phyloP scores from a whole-genome alignment of 2,888 invertebrate genomes.

The Laspeyria flexula region DNA sequence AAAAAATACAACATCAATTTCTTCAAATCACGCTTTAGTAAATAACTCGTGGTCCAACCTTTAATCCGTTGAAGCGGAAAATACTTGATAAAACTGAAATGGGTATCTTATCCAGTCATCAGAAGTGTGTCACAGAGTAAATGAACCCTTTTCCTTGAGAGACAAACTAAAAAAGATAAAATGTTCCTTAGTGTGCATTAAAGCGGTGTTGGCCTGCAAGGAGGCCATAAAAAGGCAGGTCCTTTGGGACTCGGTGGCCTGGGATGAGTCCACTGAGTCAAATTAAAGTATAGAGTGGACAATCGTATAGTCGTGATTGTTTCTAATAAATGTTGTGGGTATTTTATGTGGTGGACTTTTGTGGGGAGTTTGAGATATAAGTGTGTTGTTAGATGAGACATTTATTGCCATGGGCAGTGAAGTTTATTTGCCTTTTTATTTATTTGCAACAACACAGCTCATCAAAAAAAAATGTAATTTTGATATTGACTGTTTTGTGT shows the following conservation, averaged over 20 bases:
- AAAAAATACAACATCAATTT: no score
- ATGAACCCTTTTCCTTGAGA: conserved; percentile 79
- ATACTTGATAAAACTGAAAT: conserved; percentile 69
- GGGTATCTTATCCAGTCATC: conserved; percentile 73
- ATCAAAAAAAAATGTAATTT: no score
- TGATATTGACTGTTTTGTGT: no score
- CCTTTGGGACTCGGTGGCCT: conserved; percentile 61
- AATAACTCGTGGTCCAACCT: conserved; percentile 35
- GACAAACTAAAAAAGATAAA: conserved; percentile 84
- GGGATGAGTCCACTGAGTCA: conserved; percentile 59
- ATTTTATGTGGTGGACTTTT: not conserved
- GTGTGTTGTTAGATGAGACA: not conserved
- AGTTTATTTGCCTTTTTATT: no score
- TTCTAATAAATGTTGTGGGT: not conserved
- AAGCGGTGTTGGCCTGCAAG: conserved; percentile 73
- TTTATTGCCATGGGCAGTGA: not conserved
- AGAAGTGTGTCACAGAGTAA: conserved; percentile 75
- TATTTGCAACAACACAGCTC: no score
- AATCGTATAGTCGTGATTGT: conserved; percentile 37
- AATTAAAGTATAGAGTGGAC: conserved; percentile 71
- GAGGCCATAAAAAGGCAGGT: conserved; percentile 76
- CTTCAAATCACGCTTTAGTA: no score
- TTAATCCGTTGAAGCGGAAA: conserved; percentile 60
- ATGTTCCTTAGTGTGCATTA: conserved; percentile 81
- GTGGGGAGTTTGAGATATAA: not conserved